These are phyloP conservation scores for Acanthurus tractus DNA, from an alignment of 2,797 vertebrate genomes.

Conservation along the genomic window DNA sequence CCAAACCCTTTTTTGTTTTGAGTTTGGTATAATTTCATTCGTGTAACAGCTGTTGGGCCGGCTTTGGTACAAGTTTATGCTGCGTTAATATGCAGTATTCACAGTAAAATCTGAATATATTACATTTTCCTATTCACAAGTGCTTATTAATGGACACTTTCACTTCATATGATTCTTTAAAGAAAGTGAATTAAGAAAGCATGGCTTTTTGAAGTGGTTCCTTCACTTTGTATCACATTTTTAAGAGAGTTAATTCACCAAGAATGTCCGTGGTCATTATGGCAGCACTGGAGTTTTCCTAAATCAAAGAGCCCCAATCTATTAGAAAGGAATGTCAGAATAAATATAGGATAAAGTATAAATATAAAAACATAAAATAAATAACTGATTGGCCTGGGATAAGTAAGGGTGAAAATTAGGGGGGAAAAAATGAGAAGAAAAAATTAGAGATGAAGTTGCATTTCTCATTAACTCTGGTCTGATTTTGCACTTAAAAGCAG, in stretches of 20 bases:
- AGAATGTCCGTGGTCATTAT: constrained; percentile 55
- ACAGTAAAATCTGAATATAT: constrained; percentile 85
- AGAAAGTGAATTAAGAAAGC: constrained; percentile 58
- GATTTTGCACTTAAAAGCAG: constrained; percentile 9
- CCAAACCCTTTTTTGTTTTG: constrained; percentile 2
- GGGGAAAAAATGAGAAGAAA: constrained; percentile 35
- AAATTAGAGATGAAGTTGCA: constrained; percentile 60
- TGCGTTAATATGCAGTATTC: constrained; percentile 71
- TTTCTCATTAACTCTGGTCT: constrained; percentile 32
- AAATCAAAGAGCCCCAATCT: constrained; percentile 62
- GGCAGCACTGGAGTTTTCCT: constrained; percentile 49
- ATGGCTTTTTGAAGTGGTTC: constrained; percentile 69
- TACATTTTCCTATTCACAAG: constrained; percentile 83
- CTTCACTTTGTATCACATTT: constrained; percentile 71
- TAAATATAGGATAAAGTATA: constrained; percentile 83
- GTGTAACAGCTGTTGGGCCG: constrained; percentile 9
- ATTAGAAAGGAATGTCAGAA: constrained; percentile 84
- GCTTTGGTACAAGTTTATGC: constrained; percentile 32
- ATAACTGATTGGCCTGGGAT: constrained; percentile 61
- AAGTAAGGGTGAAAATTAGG: constrained; percentile 52
- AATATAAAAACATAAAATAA: constrained; percentile 83
- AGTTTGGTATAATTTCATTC: constrained; percentile 6
- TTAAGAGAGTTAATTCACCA: constrained; percentile 56
- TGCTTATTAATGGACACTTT: constrained; percentile 72
- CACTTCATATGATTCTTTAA: constrained; percentile 40